A percentile compares a stretch with the other conserved stretches of the same genome.
phyloP scores from a whole-genome alignment of 2,888 invertebrate genomes.

The Patella caerulea region DNA sequence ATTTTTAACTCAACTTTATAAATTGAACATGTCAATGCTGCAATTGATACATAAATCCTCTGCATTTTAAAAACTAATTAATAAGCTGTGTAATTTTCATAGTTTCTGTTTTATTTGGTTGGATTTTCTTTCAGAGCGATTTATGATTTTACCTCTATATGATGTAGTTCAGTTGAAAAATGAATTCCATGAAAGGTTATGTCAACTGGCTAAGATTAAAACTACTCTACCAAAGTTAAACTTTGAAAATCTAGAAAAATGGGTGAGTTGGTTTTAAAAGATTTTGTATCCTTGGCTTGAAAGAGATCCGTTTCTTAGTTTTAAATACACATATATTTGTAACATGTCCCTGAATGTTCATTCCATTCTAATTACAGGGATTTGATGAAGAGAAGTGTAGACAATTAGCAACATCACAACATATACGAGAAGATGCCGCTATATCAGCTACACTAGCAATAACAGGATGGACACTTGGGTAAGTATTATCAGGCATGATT shows the following conservation, averaged over 20 bases:
- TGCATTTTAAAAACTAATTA: no score
- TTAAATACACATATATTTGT: no score
- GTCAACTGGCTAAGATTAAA: conserved; percentile 19
- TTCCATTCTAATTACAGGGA: conserved; percentile 21
- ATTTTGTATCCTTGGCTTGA: no score
- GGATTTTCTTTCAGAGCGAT: conserved; percentile 42
- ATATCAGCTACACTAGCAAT: conserved; percentile 41
- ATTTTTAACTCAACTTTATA: no score
- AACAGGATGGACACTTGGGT: conserved; percentile 53
- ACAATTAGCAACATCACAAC: not conserved
- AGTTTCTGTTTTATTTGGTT: no score
- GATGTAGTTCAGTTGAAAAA: conserved; percentile 38
- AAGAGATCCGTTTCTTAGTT: no score
- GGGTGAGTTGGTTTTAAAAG: conserved; percentile 16
- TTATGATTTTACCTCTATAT: conserved; percentile 39
- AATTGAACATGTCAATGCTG: no score
- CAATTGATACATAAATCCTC: no score
- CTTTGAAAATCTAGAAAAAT: conserved; percentile 25
- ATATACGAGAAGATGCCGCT: conserved; percentile 12
- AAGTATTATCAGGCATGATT: no score
- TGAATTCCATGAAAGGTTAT: conserved; percentile 38
- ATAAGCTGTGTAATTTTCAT: no score
- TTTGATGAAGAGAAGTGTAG: conserved; percentile 27
- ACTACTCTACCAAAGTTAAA: conserved; percentile 32
- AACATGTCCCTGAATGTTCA: no score